Evolutionary conservation across 2,888 invertebrate genomes (phyloP).

Genomic region (Mythimna albipuncta): DNA sequence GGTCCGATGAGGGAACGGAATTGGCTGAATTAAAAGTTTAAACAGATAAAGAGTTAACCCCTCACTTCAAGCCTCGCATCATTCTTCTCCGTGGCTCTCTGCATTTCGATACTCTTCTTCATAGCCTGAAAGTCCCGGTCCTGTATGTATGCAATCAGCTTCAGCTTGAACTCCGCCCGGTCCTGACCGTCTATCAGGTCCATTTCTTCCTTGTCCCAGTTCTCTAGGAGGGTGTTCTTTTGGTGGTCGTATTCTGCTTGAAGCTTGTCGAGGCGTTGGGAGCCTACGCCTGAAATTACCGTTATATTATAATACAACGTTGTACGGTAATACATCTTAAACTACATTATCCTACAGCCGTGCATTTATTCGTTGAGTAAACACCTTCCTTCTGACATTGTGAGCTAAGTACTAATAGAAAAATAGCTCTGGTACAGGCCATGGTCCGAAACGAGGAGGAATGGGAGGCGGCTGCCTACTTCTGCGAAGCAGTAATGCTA

Average conservation of each 20-base stretch:
- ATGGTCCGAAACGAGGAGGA: too few relatives aligned
- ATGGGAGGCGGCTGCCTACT: too few relatives aligned
- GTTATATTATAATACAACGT: background rate
- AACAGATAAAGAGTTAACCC: background rate
- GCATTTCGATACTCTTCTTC: slow-evolving; percentile 75
- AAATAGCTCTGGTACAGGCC: too few relatives aligned
- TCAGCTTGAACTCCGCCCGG: slow-evolving; percentile 90
- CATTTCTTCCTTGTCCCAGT: slow-evolving; percentile 89
- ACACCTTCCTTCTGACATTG: too few relatives aligned
- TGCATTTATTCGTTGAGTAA: too few relatives aligned
- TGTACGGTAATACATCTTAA: background rate
- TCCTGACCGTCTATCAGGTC: slow-evolving; percentile 88
- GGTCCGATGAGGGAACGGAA: too few relatives aligned
- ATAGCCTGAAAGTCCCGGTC: slow-evolving; percentile 81
- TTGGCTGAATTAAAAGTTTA: background rate
- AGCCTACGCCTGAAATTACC: slow-evolving; percentile 87
- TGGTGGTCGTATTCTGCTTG: slow-evolving; percentile 90
- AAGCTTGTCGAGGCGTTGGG: slow-evolving; percentile 89
- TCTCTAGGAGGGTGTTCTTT: slow-evolving; percentile 89
- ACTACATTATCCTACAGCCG: background rate
- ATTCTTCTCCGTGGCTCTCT: slow-evolving; percentile 82
- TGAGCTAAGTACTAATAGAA: too few relatives aligned
- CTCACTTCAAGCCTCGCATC: slow-evolving; percentile 84
- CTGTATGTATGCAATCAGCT: slow-evolving; percentile 91
- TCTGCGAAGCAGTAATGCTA: too few relatives aligned